Evolutionary conservation across 2,888 invertebrate species (phyloP), one percentile per base, ranked within the genome.

Genomic region (Agrilus biguttatus): DNA sequence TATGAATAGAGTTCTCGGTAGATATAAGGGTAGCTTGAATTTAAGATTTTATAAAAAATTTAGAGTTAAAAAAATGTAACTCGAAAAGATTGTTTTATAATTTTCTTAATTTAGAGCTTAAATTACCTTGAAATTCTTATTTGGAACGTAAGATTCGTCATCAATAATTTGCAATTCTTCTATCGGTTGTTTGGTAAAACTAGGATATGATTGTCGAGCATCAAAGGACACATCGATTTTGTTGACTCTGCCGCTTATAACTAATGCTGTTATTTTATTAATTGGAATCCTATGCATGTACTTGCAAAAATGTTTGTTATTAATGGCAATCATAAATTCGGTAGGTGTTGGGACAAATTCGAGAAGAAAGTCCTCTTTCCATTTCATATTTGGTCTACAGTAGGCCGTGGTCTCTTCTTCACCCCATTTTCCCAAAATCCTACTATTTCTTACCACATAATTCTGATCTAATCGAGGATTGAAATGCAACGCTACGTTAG

Each of bases 391-490:
- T 53, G 74, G 74, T 45, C 54, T 55, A 41, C 55, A 46, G 40
- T 46, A 40, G 59, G 55, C 75, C 49, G 62, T 78, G n/a, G 80
- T 80, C 58, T 89, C 88, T 57, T 89, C 89, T 1, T 62, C 58
- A 1, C 81, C 83, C 88, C 89, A 90, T 40, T 69, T 67, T 41
- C 77, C 77, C 51, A 74, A 75, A 12, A 74, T 61, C 43, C 74
- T 73, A 3, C 77, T 73, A 62, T 88, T 89, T 49, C 88, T 70
- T 1, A 88, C 87, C 35, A 88, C 78, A 57, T 83, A 83, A 47
- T 76, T 75, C 57, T 84, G 79, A 44, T 81, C 81, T 50, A 88
- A 66, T 13, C 89, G 78, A 7, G 86, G 84, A 66, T 88, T 88
- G 55, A 90, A 77, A 61, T 89, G 89, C 33, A 88, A 70, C 0